Base-by-base conservation (phyloP, 2,888 invertebrate species). In the Aphidius colemani region DNA sequence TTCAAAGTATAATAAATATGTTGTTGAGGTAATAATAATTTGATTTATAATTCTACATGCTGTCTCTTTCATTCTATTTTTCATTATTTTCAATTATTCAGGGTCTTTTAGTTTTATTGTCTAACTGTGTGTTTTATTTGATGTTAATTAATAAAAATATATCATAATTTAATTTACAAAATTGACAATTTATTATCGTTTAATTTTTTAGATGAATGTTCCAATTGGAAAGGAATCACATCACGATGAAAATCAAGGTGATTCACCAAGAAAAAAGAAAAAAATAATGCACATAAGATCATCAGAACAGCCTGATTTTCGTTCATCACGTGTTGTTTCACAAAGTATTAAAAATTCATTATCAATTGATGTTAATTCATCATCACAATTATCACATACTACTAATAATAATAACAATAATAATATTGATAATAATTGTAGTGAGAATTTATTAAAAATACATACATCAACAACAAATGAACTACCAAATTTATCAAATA, bases 1-100 rank as follows among this genome's bases (percentile, higher is more conserved):
- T 81, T 92, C 94, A 77, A 95, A 95, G 85, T 96, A 96, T 83
- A 94, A 95, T 80, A 92, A 93, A 83, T 95, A 93, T 81, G 87
- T 94, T 72, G 91, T 92, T 69, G 87, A 89, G 83, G 85, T 90
- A 84, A 87, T 85, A 84, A 67, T 66, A n/a, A n/a, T n/a, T n/a
- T n/a, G 8, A 40, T 53, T 39, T 53, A 30, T 30, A 13, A 40
- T 60, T 53, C 57, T 40, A 18, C 18, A 43, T 58, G 1, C 2
- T 18, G 13, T 18, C 13, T 18, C n/a, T n/a, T n/a, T n/a, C n/a
- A n/a, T n/a, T 18, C 13, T 18, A 18, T 18, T 18, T 18, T 18
- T 18, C n/a, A 18, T 18, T 18, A 1, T 1, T 18, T 18, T 2
- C 2, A 13, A 13, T 18, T 18, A 18, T 13, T 43, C 13, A 18